Conservation (phyloP, 1,140 invertebrate species). For the Brachionus koreanus region DNA sequence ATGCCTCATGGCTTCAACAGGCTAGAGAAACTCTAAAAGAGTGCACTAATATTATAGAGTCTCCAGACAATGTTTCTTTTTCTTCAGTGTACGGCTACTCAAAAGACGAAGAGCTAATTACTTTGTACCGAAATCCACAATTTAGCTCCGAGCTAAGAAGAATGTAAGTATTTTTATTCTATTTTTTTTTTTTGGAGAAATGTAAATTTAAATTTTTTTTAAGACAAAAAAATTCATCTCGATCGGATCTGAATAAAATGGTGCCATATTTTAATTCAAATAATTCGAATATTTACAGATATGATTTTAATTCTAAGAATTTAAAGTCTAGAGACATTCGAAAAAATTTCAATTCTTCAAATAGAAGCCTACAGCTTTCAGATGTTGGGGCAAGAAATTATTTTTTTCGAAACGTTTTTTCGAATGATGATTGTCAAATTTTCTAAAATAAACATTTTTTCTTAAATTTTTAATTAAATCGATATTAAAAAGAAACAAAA, state of each 20-base stretch:
- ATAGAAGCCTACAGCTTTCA: not conserved
- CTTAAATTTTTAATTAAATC: not conserved
- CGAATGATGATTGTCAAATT: constrained; percentile 8
- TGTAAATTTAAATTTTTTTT: not conserved
- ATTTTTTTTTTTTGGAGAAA: not conserved
- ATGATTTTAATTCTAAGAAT: not conserved
- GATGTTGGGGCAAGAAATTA: not conserved
- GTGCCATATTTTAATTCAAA: not conserved
- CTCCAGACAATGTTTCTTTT: constrained; percentile 9
- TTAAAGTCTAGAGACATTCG: not conserved
- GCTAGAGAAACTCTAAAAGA: constrained; percentile 7
- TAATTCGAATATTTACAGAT: not conserved
- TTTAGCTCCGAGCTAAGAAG: not conserved
- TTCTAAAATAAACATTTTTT: not conserved
- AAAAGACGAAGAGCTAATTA: constrained; percentile 18
- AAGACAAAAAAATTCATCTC: not conserved
- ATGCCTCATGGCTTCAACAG: not conserved
- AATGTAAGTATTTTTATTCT: not conserved
- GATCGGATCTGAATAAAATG: not conserved
- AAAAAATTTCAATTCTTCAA: not conserved
- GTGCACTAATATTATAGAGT: not conserved
- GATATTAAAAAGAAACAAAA: too few relatives aligned
- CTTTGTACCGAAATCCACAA: not conserved
- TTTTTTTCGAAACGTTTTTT: not conserved
- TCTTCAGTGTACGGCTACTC: constrained; percentile 23